Evolutionary conservation across 2,797 vertebrate genomes (phyloP).

Genomic region (Acanthurus leucopareius): DNA sequence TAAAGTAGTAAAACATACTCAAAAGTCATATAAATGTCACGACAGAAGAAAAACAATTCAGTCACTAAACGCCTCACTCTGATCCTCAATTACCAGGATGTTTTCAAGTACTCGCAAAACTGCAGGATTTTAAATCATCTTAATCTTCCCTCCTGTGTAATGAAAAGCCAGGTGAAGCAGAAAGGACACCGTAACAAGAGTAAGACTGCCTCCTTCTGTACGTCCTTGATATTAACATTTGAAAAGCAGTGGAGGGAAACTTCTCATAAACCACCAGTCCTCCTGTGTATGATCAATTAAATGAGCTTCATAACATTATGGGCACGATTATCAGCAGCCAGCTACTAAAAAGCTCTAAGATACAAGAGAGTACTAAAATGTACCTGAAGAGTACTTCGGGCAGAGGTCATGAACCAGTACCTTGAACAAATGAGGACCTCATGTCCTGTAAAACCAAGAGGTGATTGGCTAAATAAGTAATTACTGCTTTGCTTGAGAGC

Average conservation of each 20-base stretch:
- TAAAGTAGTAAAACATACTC: not conserved
- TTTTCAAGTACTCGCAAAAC: conserved; percentile 13
- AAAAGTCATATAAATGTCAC: not conserved
- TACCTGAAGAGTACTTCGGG: conserved; percentile 8
- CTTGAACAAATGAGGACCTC: conserved; percentile 28
- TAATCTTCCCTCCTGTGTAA: conserved; percentile 17
- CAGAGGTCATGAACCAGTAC: conserved; percentile 8
- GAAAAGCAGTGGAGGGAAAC: conserved; percentile 15
- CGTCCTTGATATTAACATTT: conserved; percentile 26
- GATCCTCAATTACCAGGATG: conserved; percentile 17
- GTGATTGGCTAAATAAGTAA: conserved; percentile 12
- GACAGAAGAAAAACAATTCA: conserved; percentile 22
- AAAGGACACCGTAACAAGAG: conserved; percentile 4
- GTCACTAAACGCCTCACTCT: conserved; percentile 9
- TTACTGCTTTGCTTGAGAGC: not conserved
- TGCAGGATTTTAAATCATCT: conserved; percentile 40
- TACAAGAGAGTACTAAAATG: not conserved
- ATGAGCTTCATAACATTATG: conserved; percentile 20
- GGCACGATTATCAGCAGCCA: conserved; percentile 22
- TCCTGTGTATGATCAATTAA: conserved; percentile 20
- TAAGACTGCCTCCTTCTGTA: not conserved
- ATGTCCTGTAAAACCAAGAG: conserved; percentile 14
- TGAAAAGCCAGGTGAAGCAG: conserved; percentile 28
- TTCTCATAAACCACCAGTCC: not conserved
- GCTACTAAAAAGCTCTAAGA: conserved; percentile 4